Base-by-base conservation (phyloP, 30 jellyfish, hydroid and myxozoan species). In the Cassiopea xamachana region DNA sequence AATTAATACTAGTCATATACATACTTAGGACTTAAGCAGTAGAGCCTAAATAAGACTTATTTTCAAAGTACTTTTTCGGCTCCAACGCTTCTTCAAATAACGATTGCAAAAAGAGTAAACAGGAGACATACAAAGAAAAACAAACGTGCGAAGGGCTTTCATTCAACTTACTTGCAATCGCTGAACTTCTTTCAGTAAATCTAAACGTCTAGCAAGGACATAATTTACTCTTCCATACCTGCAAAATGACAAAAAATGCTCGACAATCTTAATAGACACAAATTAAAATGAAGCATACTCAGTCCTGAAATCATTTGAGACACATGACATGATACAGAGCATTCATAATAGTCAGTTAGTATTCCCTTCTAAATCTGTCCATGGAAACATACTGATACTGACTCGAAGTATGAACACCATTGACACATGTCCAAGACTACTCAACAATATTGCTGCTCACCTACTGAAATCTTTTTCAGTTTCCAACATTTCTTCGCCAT, bases 381-480 rank as follows among this genome's bases (percentile, higher is more conserved):
- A 27, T 27, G 39, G 39, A 27, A 27, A 27, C 39, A 27, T 27
- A 27, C 39, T 27, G 39, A 27, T 27, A 27, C 39, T 27, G 39
- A 27, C 0, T 27, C 39, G 39, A 27, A 27, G 39, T 27, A 27
- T 27, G 39, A 27, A 27, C 39, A 27, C 39, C 83, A 6, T 51
- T 27, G 39, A 58, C 48, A 62, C 58, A 81, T 0, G 7, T 7
- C 8, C n/a, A 9, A n/a, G 18, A 7, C 58, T 5, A 82, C 39
- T n/a, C 48, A 27, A 82, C 39, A 82, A 10, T 64, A 64, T 64
- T 64, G 2, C 2, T 61, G 49, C 87, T 14, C 46, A 97, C 99
- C 99, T 91, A 90, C 99, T 97, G 78, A 97, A 97, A 75, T 97
- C 99, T 87, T 97, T 97, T 69, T 94, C 98, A 12, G 99, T 97